Conservation (phyloP, 2,113 vertebrate genomes). For the Xiphophorus maculatus region DNA sequence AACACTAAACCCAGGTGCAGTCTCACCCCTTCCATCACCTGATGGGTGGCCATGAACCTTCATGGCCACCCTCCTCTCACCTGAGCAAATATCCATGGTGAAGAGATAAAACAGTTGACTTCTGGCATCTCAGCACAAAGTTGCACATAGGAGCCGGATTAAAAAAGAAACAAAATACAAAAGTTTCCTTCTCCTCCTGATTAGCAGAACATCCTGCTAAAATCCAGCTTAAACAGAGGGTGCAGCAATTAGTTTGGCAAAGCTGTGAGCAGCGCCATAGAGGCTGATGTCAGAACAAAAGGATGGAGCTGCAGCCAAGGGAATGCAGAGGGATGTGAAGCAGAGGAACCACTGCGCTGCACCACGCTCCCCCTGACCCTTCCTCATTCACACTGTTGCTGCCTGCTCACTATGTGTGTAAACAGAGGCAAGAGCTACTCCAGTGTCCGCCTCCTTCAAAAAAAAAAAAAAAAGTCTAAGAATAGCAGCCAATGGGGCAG, state of each 20-base stretch:
- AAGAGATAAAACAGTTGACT: slow-evolving; percentile 61
- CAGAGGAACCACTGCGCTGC: not conserved
- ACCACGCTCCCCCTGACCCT: slow-evolving; percentile 51
- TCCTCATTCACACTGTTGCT: slow-evolving; percentile 62
- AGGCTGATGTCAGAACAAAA: not conserved
- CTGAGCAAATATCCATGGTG: slow-evolving; percentile 74
- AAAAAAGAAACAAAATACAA: slow-evolving; percentile 19
- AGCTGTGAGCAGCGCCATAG: too few relatives aligned
- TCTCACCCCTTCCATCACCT: not conserved
- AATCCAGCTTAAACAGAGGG: too few relatives aligned
- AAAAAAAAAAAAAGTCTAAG: slow-evolving; percentile 56
- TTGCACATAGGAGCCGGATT: slow-evolving; percentile 45
- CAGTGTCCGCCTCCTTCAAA: slow-evolving; percentile 55
- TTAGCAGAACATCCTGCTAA: not conserved
- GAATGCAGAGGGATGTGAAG: slow-evolving; percentile 42
- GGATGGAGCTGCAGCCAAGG: not conserved
- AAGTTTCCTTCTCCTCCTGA: not conserved
- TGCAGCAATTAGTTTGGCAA: too few relatives aligned
- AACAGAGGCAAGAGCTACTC: slow-evolving; percentile 69
- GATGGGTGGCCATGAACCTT: not conserved
- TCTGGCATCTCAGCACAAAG: slow-evolving; percentile 78
- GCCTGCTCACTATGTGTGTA: slow-evolving; percentile 67
- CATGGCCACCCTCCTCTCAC: slow-evolving; percentile 59
- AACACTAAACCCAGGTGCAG: not conserved
- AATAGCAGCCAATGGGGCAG: slow-evolving; percentile 66